Evolutionary conservation across 2,113 vertebrate species (phyloP).

Genomic region (Seriola quinqueradiata): DNA sequence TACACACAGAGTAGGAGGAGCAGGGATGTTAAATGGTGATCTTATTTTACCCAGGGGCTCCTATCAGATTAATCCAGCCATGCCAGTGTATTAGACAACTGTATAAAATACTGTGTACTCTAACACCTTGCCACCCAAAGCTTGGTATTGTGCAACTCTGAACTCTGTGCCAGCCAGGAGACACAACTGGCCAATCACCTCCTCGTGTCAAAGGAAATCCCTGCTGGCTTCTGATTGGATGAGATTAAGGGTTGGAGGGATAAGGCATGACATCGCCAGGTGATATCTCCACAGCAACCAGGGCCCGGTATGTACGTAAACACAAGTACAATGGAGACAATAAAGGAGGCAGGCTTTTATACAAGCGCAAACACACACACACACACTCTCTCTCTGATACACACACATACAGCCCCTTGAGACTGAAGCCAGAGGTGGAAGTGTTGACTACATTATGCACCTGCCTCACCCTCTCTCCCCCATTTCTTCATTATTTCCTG

Average conservation of each 20-base stretch:
- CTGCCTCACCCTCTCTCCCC: conserved; percentile 31
- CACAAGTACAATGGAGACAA: conserved; percentile 68
- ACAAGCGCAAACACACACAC: conserved; percentile 13
- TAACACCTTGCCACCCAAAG: conserved; percentile 15
- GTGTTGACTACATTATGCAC: conserved; percentile 55
- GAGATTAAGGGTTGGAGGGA: conserved; percentile 34
- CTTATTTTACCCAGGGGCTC: not conserved
- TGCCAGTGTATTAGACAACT: not conserved
- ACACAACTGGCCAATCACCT: conserved; percentile 42
- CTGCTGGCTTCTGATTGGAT: conserved; percentile 58
- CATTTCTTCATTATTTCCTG: conserved; percentile 46
- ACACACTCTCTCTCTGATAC: conserved; percentile 24
- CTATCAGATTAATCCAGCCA: not conserved
- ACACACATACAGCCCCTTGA: conserved; percentile 34
- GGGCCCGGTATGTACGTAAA: conserved; percentile 56
- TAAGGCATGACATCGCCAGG: conserved; percentile 55
- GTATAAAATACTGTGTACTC: not conserved
- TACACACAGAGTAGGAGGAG: not conserved
- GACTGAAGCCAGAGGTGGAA: conserved; percentile 50
- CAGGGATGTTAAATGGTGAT: not conserved
- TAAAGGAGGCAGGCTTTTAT: conserved; percentile 53
- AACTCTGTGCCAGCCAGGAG: conserved; percentile 7
- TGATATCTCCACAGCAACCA: conserved; percentile 76
- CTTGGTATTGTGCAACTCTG: conserved; percentile 28
- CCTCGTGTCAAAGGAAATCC: conserved; percentile 46